Evolutionary conservation across 2,113 vertebrate genomes (phyloP).

Genomic region (Chamaetylas fuelleborni): DNA sequence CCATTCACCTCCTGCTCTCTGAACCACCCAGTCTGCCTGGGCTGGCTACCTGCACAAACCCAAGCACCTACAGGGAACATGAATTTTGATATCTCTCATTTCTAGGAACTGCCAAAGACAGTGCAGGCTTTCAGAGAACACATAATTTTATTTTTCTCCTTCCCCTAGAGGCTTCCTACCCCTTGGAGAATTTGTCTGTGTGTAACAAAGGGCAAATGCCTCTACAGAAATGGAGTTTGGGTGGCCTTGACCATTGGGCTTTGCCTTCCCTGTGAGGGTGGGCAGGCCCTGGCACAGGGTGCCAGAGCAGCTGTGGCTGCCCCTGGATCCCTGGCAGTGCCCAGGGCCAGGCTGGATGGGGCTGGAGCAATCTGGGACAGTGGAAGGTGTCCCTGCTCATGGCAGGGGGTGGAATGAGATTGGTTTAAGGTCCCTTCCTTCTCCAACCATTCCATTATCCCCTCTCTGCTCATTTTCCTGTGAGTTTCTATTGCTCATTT

Average conservation of each 20-base stretch:
- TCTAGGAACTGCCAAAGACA: not conserved
- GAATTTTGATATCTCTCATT: not conserved
- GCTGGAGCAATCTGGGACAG: fast-evolving
- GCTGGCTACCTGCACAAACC: not conserved
- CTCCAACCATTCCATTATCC: not conserved
- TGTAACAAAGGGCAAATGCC: not conserved
- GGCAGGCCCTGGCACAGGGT: fast-evolving
- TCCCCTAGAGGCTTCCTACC: not conserved
- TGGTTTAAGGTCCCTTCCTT: not conserved
- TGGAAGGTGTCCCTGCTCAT: not conserved
- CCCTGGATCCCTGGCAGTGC: not conserved
- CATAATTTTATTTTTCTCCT: not conserved
- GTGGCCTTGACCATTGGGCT: not conserved
- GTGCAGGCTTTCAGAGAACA: not conserved
- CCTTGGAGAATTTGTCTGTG: not conserved
- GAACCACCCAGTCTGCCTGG: not conserved
- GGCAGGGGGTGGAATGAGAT: no score
- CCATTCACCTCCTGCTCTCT: not conserved
- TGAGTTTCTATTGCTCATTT: not conserved
- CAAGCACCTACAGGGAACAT: not conserved
- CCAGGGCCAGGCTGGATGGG: fast-evolving
- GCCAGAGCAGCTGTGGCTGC: not conserved
- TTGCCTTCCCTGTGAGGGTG: not conserved
- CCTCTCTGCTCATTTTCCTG: not conserved
- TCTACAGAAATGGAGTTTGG: not conserved